A percentile compares a stretch with the other conserved stretches of the same genome.
These are phyloP conservation scores for Drosophila kokeensis DNA, from an alignment of 2,888 invertebrate genomes.

Conservation along the genomic window DNA sequence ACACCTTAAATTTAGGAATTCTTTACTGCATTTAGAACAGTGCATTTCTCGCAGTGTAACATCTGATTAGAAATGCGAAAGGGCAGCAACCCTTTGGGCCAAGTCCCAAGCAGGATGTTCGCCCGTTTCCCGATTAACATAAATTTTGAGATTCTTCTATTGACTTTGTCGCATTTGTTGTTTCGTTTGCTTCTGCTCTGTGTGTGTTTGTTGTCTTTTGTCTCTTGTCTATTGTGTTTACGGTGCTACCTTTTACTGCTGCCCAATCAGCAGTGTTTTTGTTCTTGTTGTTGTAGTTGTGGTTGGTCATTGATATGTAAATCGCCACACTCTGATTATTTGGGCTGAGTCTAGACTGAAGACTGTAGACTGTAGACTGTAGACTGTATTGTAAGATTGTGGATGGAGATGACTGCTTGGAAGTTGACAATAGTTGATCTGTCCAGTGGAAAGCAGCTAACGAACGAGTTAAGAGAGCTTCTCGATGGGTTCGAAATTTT, in stretches of 20 bases:
- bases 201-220: constrained; percentile 30
- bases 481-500: constrained; percentile 17
- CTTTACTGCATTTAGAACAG: background rate
- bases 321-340: constrained; percentile 29
- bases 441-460: constrained; percentile 40
- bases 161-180: constrained; percentile 41
- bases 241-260: background rate
- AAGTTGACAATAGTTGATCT: constrained; percentile 17
- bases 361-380: background rate
- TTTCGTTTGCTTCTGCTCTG: constrained; percentile 15
- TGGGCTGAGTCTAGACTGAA: constrained; percentile 7
- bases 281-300: background rate
- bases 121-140: constrained; percentile 56
- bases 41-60: constrained; percentile 1
- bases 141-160: constrained; percentile 44
- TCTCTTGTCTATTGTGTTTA: constrained; percentile 24
- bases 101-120: constrained; percentile 49
- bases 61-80: constrained; percentile 4
- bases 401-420: background rate
- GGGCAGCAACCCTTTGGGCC: constrained; percentile 47
- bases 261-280: constrained; percentile 57
- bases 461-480: constrained; percentile 28
- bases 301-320: constrained; percentile 62
- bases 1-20: background rate
- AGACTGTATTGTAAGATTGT: background rate